Percentiles rank a stretch among this genome's conserved stretches.
Evolutionary conservation across 1,140 invertebrate species (phyloP).

Genomic region (Camponotus pennsylvanicus): DNA sequence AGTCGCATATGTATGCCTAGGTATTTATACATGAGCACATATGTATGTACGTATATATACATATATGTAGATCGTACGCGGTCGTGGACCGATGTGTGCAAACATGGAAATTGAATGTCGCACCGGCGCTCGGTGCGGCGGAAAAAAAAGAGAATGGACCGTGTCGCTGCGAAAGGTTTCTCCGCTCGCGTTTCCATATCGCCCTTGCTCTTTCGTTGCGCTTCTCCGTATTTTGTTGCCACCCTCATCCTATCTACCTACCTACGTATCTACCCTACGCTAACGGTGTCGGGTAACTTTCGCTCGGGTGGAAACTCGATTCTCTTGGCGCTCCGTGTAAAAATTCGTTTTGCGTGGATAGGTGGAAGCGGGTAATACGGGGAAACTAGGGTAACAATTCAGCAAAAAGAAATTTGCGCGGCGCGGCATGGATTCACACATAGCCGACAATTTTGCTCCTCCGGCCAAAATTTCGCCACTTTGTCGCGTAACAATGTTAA

Average conservation of each 20-base stretch:
- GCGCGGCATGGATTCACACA: background rate
- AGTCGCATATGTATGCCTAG: conserved; percentile 30
- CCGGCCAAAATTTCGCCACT: background rate
- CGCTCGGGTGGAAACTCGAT: conserved; percentile 65
- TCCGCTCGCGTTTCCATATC: conserved; percentile 28
- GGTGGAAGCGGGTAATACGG: conserved; percentile 17
- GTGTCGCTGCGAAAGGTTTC: conserved; percentile 43
- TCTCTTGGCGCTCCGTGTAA: conserved; percentile 45
- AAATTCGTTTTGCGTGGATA: conserved; percentile 53
- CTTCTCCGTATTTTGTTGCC: conserved; percentile 27
- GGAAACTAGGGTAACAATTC: conserved; percentile 32
- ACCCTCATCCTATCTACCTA: conserved; percentile 6
- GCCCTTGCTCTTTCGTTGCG: conserved; percentile 8
- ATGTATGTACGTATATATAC: background rate
- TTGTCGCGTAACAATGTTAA: background rate
- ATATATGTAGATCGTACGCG: conserved; percentile 8
- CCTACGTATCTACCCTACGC: conserved; percentile 4
- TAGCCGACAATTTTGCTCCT: background rate
- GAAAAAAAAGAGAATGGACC: conserved; percentile 52
- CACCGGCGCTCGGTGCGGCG: conserved; percentile 36
- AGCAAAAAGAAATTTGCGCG: conserved; percentile 29
- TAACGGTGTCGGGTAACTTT: conserved; percentile 68
- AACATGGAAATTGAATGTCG: conserved; percentile 69
- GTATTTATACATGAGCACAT: conserved; percentile 24
- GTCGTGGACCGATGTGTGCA: conserved; percentile 32